These are phyloP conservation scores for Platichthys flesus DNA, from an alignment of 2,113 vertebrate species.

Conservation along the genomic window DNA sequence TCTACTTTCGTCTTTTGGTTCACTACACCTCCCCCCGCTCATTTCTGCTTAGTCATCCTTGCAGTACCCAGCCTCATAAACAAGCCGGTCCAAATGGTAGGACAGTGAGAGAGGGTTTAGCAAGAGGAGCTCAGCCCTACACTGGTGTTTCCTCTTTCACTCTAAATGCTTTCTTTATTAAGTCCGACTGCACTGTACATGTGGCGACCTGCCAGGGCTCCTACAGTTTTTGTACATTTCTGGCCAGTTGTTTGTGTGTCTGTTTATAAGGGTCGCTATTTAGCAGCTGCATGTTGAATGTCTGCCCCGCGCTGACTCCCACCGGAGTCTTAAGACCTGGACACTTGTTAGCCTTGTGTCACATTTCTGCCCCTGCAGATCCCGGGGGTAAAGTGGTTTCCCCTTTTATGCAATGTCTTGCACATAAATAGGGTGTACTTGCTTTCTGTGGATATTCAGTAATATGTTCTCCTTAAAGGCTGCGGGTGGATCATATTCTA, in stretches of 20 bases:
- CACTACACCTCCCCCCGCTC: constrained; percentile 30
- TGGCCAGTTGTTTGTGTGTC: constrained; percentile 34
- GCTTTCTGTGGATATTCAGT: constrained; percentile 4
- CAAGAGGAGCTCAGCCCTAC: constrained; percentile 24
- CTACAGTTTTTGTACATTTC: constrained; percentile 50
- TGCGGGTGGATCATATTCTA: background rate
- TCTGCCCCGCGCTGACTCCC: constrained; percentile 39
- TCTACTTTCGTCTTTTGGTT: constrained; percentile 32
- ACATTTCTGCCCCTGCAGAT: constrained; percentile 59
- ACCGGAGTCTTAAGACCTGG: constrained; percentile 28
- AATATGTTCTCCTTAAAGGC: background rate
- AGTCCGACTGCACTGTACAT: constrained; percentile 39
- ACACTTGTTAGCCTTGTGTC: constrained; percentile 60
- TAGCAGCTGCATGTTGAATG: constrained; percentile 71
- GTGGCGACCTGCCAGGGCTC: constrained; percentile 46
- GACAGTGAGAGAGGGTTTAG: constrained; percentile 27
- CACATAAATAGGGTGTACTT: background rate
- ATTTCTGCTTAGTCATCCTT: constrained; percentile 76
- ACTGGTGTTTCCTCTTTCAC: constrained; percentile 38
- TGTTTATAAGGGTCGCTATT: constrained; percentile 51
- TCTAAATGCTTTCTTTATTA: constrained; percentile 74
- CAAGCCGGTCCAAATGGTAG: constrained; percentile 50
- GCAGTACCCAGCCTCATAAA: constrained; percentile 71
- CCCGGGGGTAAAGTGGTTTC: constrained; percentile 21
- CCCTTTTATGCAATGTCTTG: constrained; percentile 17